A percentile compares a stretch with the other conserved stretches of the same genome.
Conservation (phyloP, 1,140 invertebrate genomes). For the Halyomorpha halys region DNA sequence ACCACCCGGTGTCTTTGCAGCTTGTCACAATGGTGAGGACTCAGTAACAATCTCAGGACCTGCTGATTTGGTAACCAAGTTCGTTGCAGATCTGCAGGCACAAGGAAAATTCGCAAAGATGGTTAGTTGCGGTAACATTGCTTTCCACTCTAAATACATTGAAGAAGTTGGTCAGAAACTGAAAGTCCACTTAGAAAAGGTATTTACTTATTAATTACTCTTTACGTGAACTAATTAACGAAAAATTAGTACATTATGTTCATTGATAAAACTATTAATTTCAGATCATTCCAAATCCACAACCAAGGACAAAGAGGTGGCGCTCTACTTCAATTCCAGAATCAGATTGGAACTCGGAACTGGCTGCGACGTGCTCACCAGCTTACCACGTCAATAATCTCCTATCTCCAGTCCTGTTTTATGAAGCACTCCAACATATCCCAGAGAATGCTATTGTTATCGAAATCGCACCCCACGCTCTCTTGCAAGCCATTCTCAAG, state of each 20-base stretch:
- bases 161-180: constrained; percentile 70
- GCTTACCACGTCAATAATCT: constrained; percentile 96
- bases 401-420: constrained; percentile 71
- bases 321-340: constrained; percentile 85
- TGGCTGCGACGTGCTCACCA: constrained; percentile 73
- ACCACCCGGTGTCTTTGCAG: constrained; percentile 66
- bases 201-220: constrained; percentile 29
- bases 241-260: too few relatives aligned
- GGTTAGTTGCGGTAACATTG: constrained; percentile 78
- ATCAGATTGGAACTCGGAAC: constrained; percentile 59
- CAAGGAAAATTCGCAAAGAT: constrained; percentile 78
- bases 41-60: constrained; percentile 90
- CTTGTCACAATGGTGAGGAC: constrained; percentile 87
- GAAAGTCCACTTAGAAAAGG: constrained; percentile 58
- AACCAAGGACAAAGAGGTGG: constrained; percentile 70
- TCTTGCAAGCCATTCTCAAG: constrained; percentile 79
- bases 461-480: constrained; percentile 85
- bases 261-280: constrained; percentile 14
- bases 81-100: constrained; percentile 62
- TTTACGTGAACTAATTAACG: too few relatives aligned
- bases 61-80: constrained; percentile 51
- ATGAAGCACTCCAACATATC: constrained; percentile 70
- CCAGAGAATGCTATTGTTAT: constrained; percentile 80
- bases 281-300: constrained; percentile 64
- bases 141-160: constrained; percentile 93